These are phyloP conservation scores for Onychostoma macrolepis DNA, from an alignment of 2,113 vertebrate species.

Conservation along the genomic window DNA sequence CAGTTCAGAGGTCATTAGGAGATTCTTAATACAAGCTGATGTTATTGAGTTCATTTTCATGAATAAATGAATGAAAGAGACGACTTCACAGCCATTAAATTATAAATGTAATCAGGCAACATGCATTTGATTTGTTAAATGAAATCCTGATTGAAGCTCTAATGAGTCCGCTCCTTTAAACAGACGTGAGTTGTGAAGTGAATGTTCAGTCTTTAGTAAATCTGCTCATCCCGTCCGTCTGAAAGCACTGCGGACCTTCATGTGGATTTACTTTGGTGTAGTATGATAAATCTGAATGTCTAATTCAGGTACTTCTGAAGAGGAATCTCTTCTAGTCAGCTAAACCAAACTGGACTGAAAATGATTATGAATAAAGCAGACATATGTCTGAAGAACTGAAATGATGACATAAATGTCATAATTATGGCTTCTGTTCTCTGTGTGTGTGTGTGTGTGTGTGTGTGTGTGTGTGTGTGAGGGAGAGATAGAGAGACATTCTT, in stretches of 20 bases:
- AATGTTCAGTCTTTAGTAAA: not conserved
- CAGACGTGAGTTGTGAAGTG: not conserved
- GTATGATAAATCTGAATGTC: not conserved
- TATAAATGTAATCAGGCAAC: constrained; percentile 42
- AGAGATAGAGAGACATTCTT: no score
- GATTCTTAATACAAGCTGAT: constrained; percentile 45
- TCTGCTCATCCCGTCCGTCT: not conserved
- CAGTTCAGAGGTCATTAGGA: constrained; percentile 36
- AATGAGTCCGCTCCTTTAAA: not conserved
- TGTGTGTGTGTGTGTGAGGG: not conserved
- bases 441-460: no score
- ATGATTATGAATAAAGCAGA: not conserved
- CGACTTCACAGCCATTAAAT: constrained; percentile 41
- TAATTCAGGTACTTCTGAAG: not conserved
- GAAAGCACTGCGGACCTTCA: not conserved
- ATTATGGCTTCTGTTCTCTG: not conserved
- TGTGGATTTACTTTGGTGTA: not conserved
- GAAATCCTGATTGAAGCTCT: not conserved
- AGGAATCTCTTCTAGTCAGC: not conserved
- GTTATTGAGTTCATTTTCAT: constrained; percentile 50
- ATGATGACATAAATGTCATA: not conserved
- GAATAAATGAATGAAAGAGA: constrained; percentile 44
- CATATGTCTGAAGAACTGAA: not conserved
- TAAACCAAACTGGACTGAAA: not conserved
- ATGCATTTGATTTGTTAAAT: constrained; percentile 32